Conservation (phyloP, 2,113 vertebrate genomes). For the Nothocercus nigrocapillus region DNA sequence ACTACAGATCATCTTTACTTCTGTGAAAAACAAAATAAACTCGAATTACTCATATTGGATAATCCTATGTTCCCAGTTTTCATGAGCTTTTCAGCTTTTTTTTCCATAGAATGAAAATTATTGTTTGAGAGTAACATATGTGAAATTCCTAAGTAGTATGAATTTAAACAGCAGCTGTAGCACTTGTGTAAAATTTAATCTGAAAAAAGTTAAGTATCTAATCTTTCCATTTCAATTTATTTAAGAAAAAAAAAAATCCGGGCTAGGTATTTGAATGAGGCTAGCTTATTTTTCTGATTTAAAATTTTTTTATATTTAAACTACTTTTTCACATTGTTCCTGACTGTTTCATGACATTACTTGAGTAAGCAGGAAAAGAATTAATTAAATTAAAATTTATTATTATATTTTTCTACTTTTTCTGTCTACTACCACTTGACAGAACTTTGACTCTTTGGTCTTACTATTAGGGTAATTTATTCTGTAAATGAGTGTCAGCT, state of each 20-base stretch:
- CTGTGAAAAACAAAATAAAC: background rate
- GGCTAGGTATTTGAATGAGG: background rate
- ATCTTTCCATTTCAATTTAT: background rate
- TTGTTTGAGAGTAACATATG: background rate
- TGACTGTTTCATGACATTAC: background rate
- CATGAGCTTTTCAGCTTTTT: background rate
- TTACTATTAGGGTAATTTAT: background rate
- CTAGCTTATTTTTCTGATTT: background rate
- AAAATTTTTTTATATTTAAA: background rate
- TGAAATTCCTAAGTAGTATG: background rate
- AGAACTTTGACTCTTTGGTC: background rate
- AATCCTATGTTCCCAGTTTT: background rate
- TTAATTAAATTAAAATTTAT: background rate
- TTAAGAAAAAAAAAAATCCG: background rate
- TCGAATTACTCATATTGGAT: background rate
- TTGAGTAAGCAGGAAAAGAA: background rate
- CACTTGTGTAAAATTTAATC: background rate
- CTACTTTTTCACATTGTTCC: background rate
- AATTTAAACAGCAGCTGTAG: conserved; percentile 13
- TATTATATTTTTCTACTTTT: background rate
- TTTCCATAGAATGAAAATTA: background rate
- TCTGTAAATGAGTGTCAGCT: background rate
- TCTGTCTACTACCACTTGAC: background rate
- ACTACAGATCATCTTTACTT: background rate
- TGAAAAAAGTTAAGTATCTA: background rate